phyloP scores from a whole-genome alignment of 1,140 invertebrate species.

The Drosophila bocki region DNA sequence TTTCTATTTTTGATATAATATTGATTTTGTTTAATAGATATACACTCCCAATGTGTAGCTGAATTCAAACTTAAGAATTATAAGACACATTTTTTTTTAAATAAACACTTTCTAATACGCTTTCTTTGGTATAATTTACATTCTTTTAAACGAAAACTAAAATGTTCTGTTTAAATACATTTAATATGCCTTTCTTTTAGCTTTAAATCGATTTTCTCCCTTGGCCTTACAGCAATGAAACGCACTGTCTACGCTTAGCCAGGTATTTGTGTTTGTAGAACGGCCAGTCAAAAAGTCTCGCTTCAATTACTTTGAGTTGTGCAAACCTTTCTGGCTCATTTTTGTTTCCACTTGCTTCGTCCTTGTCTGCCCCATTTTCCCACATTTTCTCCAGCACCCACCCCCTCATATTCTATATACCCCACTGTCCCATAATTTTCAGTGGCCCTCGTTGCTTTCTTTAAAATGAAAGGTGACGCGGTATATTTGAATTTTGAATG shows the following conservation, averaged over 20 bases:
- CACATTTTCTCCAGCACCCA: constrained; percentile 5
- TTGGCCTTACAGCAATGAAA: background rate
- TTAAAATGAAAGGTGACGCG: constrained; percentile 64
- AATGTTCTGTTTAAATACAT: background rate
- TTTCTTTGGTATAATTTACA: background rate
- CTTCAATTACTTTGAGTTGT: constrained; percentile 45
- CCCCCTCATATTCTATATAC: background rate
- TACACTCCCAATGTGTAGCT: no score
- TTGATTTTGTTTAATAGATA: no score
- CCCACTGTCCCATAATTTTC: constrained; percentile 17
- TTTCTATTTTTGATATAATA: no score
- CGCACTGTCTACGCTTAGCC: constrained; percentile 11
- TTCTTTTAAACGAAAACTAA: background rate
- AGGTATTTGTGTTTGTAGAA: constrained; percentile 4
- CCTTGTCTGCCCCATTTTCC: constrained; percentile 15
- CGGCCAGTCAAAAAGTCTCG: constrained; percentile 30
- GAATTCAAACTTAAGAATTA: background rate
- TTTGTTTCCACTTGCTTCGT: constrained; percentile 5
- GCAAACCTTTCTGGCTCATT: constrained; percentile 28
- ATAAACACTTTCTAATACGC: no score
- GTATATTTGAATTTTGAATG: constrained; percentile 66
- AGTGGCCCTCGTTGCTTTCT: constrained; percentile 37
- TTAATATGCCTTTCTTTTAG: background rate
- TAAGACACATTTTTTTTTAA: background rate
- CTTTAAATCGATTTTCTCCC: background rate